phyloP scores from a whole-genome alignment of 2,113 vertebrate species.

The Cyanocitta stelleri region DNA sequence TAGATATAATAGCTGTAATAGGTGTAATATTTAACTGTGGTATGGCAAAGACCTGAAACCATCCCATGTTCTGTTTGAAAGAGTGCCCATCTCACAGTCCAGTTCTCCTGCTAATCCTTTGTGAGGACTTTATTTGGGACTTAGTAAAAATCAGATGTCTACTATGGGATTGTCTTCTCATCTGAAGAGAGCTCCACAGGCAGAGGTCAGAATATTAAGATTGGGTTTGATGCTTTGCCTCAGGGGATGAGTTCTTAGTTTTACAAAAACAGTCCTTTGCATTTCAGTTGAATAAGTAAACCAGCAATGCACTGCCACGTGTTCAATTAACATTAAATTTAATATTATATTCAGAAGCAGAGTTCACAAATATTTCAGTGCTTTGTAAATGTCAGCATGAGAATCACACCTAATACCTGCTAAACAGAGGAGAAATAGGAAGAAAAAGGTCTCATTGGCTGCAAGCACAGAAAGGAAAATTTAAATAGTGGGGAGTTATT shows the following conservation, averaged over 20 bases:
- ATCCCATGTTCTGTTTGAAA: not conserved
- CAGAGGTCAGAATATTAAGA: not conserved
- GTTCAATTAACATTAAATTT: not conserved
- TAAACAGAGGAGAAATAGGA: not conserved
- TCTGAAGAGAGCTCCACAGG: not conserved
- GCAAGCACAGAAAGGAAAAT: not conserved
- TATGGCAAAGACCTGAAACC: not conserved
- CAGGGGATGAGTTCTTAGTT: not conserved
- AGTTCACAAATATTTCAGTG: not conserved
- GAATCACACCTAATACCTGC: not conserved
- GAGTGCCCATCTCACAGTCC: not conserved
- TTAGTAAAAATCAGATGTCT: not conserved
- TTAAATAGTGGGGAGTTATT: not conserved
- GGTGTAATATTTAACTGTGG: not conserved
- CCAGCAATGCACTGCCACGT: fast-evolving
- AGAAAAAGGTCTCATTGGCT: not conserved
- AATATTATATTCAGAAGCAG: not conserved
- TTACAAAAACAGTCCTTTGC: not conserved
- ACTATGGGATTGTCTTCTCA: not conserved
- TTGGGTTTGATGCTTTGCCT: not conserved
- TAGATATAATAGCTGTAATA: not conserved
- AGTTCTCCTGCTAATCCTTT: not conserved
- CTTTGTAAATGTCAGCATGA: not conserved
- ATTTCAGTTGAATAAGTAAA: not conserved
- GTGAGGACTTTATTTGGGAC: not conserved